Base-by-base conservation (phyloP, 2,888 invertebrate genomes). In the Drosophila suboccidentalis region DNA sequence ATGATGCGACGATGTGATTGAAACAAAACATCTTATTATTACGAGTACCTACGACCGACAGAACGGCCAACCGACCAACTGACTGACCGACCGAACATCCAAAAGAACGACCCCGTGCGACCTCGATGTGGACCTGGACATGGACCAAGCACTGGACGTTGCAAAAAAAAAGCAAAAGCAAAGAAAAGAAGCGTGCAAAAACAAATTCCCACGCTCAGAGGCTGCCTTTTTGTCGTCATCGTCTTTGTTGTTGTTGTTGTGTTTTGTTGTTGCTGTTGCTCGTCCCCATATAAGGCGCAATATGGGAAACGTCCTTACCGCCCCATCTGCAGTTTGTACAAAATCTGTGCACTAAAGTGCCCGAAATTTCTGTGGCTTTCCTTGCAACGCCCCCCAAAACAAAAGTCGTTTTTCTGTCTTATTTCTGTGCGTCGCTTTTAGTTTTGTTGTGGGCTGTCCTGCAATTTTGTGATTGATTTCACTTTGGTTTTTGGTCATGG, bases 1-100 rank as follows among this genome's bases (percentile, higher is more conserved):
- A 74, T 86, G 87, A 78, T 86, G 83, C 87, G 89, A 78, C 87
- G 89, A 87, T 89, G 89, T 89, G 84, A 84, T 84, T 84, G 84
- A 84, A 84, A 89, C 89, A 89, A 89, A 84, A 89, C 84, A 84
- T 89, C 84, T 89, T 84, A 89, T 84, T 84, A 84, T 89, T 87
- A 38, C 38, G 38, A 38, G 38, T 38, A 89, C 76, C 84, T 74
- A 84, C 89, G 63, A 86, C 46, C 51, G 58, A 57, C 59, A 43
- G 51, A 62, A 17, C 36, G 38, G 39, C 61, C 39, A 36, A 61
- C 3, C 50, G 61, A 29, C 46, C 46, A 32, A 36, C 5, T 55
- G 29, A 49, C 19, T 55, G 19, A 51, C 62, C 61, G 72, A 49
- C 65, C 55, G 58, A 39, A 39, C 53, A 46, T 36, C 76, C 71